Conservation (phyloP, 2,113 vertebrate genomes). For the Cephalopholis sonnerati region DNA sequence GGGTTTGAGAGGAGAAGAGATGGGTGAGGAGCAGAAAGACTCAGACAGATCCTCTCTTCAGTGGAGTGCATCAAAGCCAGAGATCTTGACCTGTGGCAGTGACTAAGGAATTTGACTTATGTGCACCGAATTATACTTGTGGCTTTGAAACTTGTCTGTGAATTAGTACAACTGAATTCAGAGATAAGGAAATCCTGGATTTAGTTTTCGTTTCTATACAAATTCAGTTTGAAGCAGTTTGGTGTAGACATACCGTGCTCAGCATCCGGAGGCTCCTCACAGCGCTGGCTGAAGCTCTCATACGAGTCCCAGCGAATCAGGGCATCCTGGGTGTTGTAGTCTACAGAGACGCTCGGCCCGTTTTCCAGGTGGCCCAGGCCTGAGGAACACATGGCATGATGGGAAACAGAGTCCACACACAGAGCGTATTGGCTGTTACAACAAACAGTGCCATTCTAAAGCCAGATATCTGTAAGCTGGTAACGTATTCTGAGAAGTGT, state of each 20-base stretch:
- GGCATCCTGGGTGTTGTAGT: conserved; percentile 95
- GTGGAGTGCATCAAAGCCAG: background rate
- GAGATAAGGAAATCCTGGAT: too few relatives aligned
- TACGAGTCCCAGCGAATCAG: conserved; percentile 98
- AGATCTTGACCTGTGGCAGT: background rate
- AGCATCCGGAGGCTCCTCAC: conserved; percentile 87
- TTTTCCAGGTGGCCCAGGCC: conserved; percentile 96
- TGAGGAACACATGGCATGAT: conserved; percentile 62
- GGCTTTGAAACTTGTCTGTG: background rate
- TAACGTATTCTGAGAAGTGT: too few relatives aligned
- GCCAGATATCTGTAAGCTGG: background rate
- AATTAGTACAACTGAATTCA: background rate
- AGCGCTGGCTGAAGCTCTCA: conserved; percentile 88
- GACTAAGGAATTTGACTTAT: background rate
- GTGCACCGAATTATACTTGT: background rate
- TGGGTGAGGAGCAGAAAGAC: background rate
- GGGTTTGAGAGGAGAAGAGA: background rate
- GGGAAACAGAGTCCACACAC: conserved; percentile 5
- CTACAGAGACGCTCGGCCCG: conserved; percentile 93
- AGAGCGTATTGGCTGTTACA: too few relatives aligned
- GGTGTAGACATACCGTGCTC: conserved; percentile 64
- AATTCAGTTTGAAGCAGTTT: background rate
- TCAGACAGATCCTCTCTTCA: background rate
- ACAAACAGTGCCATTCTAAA: background rate
- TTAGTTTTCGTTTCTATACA: too few relatives aligned